Conservation (phyloP, 2,113 vertebrate species). For the Podilymbus podiceps region DNA sequence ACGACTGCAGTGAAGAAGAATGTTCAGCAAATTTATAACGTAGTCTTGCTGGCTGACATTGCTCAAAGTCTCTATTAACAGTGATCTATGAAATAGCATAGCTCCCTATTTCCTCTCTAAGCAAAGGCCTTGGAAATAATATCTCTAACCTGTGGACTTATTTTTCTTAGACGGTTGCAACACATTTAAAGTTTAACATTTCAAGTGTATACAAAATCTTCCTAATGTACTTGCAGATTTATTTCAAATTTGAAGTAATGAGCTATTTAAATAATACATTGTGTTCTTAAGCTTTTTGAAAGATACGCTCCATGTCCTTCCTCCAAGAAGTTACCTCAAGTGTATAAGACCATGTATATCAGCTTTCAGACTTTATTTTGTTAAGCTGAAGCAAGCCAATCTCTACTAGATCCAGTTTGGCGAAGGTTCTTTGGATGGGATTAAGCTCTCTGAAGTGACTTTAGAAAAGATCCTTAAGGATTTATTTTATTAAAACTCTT, state of each 20-base stretch:
- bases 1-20: background rate
- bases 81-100: background rate
- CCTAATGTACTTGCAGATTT: background rate
- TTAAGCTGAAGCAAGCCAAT: background rate
- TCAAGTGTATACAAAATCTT: background rate
- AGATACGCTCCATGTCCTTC: background rate
- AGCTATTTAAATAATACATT: background rate
- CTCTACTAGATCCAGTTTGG: background rate
- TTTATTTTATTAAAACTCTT: slow-evolving; percentile 15
- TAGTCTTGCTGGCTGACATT: background rate
- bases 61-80: background rate
- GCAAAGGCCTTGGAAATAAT: background rate
- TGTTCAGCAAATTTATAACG: background rate
- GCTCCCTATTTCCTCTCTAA: background rate
- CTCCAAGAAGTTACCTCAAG: background rate
- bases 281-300: background rate
- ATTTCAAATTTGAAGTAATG: background rate
- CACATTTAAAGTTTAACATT: background rate
- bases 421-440: background rate
- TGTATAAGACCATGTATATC: background rate
- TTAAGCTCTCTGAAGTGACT: slow-evolving; percentile 4
- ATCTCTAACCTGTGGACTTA: background rate
- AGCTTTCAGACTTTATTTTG: background rate
- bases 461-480: slow-evolving; percentile 12
- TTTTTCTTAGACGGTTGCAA: background rate